phyloP scores from a whole-genome alignment of 2,797 vertebrate genomes.

The Novumbra hubbsi region DNA sequence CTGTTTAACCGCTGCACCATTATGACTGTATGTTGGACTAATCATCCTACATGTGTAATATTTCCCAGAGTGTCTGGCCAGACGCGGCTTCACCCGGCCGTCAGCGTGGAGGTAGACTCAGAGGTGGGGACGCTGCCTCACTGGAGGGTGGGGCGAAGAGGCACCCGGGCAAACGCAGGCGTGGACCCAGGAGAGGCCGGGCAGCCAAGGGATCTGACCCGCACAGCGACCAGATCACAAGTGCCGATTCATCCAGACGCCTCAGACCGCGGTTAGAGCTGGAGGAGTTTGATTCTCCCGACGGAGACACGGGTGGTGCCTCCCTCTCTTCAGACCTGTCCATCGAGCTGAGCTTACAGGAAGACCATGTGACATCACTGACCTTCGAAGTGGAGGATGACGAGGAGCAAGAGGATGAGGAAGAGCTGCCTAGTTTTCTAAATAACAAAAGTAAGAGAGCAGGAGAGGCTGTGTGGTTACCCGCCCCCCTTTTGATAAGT shows the following conservation, averaged over 20 bases:
- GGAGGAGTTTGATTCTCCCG: constrained; percentile 21
- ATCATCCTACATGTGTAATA: neutral
- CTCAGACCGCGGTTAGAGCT: constrained; percentile 54
- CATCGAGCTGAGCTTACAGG: constrained; percentile 62
- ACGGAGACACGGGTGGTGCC: constrained; percentile 68
- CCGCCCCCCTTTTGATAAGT: neutral
- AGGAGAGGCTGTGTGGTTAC: neutral
- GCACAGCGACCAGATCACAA: neutral
- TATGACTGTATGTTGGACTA: neutral
- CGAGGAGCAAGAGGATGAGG: constrained; percentile 74
- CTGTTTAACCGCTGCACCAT: neutral
- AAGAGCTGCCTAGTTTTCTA: constrained; percentile 83
- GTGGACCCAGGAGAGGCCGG: constrained; percentile 12
- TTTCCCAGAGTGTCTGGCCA: neutral
- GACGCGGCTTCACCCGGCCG: constrained; percentile 17
- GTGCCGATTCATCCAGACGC: constrained; percentile 6
- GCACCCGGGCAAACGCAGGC: constrained; percentile 16
- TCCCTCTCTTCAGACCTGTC: constrained; percentile 69
- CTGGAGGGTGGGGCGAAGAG: neutral
- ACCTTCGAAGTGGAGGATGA: constrained; percentile 51
- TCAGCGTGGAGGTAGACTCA: constrained; percentile 12
- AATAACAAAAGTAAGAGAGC: constrained; percentile 66
- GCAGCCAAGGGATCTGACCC: constrained; percentile 9
- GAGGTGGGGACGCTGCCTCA: neutral
- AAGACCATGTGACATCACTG: constrained; percentile 53